phyloP scores from a whole-genome alignment of 2,797 vertebrate species.

The Bradypus variegatus region DNA sequence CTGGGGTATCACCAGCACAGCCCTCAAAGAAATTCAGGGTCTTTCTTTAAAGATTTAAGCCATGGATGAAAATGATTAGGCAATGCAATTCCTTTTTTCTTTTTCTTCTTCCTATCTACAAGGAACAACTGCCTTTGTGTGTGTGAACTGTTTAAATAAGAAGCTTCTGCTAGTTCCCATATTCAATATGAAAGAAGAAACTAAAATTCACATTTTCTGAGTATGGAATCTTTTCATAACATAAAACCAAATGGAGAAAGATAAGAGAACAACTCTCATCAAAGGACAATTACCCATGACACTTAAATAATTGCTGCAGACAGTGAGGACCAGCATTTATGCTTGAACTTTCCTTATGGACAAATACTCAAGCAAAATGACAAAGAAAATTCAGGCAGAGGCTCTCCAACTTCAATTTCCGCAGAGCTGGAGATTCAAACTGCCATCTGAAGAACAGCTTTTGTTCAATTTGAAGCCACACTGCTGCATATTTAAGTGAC shows the following conservation, averaged over 20 bases:
- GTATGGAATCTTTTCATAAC: conserved; percentile 41
- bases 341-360: conserved; percentile 58
- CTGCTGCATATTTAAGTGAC: background rate
- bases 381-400: conserved; percentile 16
- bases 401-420: conserved; percentile 39
- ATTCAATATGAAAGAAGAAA: conserved; percentile 41
- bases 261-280: conserved; percentile 47
- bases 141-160: conserved; percentile 39
- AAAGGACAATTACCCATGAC: conserved; percentile 48
- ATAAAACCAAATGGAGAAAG: conserved; percentile 48
- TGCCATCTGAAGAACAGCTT: conserved; percentile 13
- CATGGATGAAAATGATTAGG: background rate
- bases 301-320: conserved; percentile 46
- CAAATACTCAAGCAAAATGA: conserved; percentile 27
- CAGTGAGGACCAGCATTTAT: conserved; percentile 4
- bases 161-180: conserved; percentile 41
- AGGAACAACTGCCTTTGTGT: background rate
- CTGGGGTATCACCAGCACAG: background rate
- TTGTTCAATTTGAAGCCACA: conserved; percentile 25
- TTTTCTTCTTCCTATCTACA: background rate
- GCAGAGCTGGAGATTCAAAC: background rate
- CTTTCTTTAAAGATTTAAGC: background rate
- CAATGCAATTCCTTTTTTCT: background rate
- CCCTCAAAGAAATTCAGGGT: conserved; percentile 40
- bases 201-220: conserved; percentile 60